Evolutionary conservation across 2,797 vertebrate genomes (phyloP).

Genomic region (Lagorchestes hirsutus): DNA sequence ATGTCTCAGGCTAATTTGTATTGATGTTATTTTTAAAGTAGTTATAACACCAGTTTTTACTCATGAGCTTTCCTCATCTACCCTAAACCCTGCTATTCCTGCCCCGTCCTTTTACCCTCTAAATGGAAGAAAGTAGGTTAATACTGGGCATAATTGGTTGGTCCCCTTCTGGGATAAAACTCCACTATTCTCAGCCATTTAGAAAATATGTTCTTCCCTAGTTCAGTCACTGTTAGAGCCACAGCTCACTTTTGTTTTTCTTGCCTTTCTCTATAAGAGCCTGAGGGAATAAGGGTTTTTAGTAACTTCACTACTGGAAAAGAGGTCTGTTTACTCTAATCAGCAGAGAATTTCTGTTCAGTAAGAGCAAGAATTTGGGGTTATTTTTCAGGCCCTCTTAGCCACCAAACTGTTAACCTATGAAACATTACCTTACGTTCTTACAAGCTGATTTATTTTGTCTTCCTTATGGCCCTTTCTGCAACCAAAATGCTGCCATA

Average conservation of each 20-base stretch:
- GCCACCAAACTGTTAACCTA: too few relatives aligned
- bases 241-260: not conserved
- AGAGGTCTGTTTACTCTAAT: not conserved
- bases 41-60: not conserved
- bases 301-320: not conserved
- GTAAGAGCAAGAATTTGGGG: not conserved
- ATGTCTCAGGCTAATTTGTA: not conserved
- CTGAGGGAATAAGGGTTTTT: not conserved
- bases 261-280: not conserved
- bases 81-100: not conserved
- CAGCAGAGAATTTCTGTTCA: not conserved
- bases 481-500: not conserved
- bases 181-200: not conserved
- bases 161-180: not conserved
- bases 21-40: not conserved
- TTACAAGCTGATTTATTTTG: not conserved
- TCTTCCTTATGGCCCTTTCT: not conserved
- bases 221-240: not conserved
- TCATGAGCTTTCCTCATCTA: not conserved
- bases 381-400: not conserved
- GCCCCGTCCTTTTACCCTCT: not conserved
- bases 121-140: not conserved
- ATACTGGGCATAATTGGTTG: not conserved
- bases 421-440: not conserved
- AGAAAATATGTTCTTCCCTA: not conserved